Evolutionary conservation across 2,113 vertebrate genomes (phyloP).

Genomic region (Myotis brandtii): DNA sequence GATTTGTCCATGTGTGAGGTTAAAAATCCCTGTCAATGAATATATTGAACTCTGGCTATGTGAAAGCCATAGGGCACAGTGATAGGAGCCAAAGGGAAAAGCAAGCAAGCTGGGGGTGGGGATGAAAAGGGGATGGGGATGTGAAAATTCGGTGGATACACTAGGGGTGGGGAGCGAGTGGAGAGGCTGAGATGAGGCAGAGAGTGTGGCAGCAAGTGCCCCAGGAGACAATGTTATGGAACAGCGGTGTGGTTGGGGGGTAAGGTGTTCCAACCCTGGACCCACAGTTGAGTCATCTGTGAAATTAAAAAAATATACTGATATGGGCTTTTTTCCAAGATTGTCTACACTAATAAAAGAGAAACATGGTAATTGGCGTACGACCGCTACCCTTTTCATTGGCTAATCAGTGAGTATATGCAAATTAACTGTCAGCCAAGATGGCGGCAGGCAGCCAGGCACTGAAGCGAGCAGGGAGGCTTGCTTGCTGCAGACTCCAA

Average conservation of each 20-base stretch:
- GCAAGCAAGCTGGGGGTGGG: background rate
- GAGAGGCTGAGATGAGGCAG: no score
- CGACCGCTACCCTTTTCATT: no score
- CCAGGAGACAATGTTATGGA: background rate
- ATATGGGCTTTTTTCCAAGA: background rate
- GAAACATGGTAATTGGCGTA: no score
- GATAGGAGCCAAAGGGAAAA: background rate
- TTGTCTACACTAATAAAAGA: no score
- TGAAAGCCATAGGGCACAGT: background rate
- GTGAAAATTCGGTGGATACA: background rate
- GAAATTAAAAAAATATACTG: background rate
- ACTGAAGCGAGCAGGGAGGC: no score
- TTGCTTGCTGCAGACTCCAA: no score
- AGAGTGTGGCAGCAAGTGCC: background rate
- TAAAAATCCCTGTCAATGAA: background rate
- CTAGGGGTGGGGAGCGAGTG: background rate
- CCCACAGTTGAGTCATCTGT: background rate
- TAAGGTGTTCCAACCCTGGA: background rate
- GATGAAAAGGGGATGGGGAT: background rate
- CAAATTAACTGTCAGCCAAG: no score
- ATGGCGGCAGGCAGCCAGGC: no score
- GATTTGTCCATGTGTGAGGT: background rate
- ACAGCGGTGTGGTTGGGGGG: background rate
- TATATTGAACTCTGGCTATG: background rate
- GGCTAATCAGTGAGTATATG: no score